Evolutionary conservation across 2,113 vertebrate species (phyloP), one percentile per base, ranked within the genome.

Genomic region (Petromus typicus): DNA sequence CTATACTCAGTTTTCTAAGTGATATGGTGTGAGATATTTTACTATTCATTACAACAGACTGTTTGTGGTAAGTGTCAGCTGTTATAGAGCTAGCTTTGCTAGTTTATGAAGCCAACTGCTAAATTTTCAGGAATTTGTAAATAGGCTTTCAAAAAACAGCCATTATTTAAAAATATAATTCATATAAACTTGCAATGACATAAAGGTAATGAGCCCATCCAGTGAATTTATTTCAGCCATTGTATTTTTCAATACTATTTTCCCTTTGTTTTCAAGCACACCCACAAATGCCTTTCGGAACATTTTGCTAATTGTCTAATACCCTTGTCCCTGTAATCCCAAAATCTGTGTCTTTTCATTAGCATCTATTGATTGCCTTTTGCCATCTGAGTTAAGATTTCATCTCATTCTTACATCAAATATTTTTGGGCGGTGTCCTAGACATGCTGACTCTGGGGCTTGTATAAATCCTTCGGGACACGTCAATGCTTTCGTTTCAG

Each of bases 121-220:
- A 37, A 61, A 66, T 85, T 40, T 79, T 96, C 56, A 87, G 17
- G 20, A 95, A 90, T 78, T 90, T 88, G 4, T 64, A 89, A 89
- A 79, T 17, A 32, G 9, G 4, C n/a, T 85, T 81, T 48, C 67
- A 32, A 78, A 93, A n/a, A 51, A 18, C 3, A 86, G 12, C 18
- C 11, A 11, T 20, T 67, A 25, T 69, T 90, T 73, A 88, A 90
- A 87, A 54, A 40, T 86, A 40, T 86, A 63, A 81, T 73, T 32
- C 20, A 76, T 25, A 34, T 54, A 54, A 78, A 22, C 16, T 90
- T 94, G 48, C 7, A 93, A 71, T n/a, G 73, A 61, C 83, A 90
- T 14, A 78, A 76, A 88, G 30, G 13, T 79, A 83, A 69, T 30
- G 76, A 64, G 34, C 22, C 14, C 20, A 54, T 61, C 7, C 17